Base-by-base conservation (phyloP, 2,888 invertebrate species). In the Biston betularia region DNA sequence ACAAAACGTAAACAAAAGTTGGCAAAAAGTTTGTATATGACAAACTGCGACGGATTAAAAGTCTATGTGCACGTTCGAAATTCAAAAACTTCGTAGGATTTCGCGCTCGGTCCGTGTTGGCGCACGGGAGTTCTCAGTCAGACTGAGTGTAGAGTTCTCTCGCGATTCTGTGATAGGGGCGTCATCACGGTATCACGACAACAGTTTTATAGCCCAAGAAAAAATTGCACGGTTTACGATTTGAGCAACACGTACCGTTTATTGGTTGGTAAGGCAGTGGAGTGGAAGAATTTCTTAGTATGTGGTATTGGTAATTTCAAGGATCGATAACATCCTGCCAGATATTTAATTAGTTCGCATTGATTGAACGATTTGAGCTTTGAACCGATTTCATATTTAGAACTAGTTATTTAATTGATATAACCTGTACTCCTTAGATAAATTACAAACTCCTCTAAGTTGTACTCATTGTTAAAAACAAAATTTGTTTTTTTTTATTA, bases 91-190 rank as follows among this genome's bases (percentile, higher is more conserved):
- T 80, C 62, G 68, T 73, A 62, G 74, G 68, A 65, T 70, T 68
- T 58, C 65, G 52, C 66, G 65, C 69, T 58, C 69, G 50, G 70
- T 42, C 53, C 82, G 82, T 78, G 77, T 77, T 69, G 34, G 71
- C 79, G 73, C 75, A 72, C 69, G 76, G 73, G 69, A 74, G 80
- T 74, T 76, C 77, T 65, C 63, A 67, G 73, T 76, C 72, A 76
- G 78, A 82, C 82, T 82, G 82, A 68, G 57, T 52, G 62, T 59
- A 24, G 10, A 24, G 7, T 15, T 46, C 48, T 69, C 52, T 49
- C 49, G 68, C 65, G 70, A 71, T 71, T 63, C 57, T 33, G 14
- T 60, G 69, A 71, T 69, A 73, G 68, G n/a, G 56, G 35, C 57
- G 68, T 58, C 68, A 59, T 63, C 54, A 38, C 44, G 14, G 48